Evolutionary conservation across 2,797 vertebrate genomes (phyloP), one percentile per base, ranked within the genome.

Genomic region (Amblyraja radiata): DNA sequence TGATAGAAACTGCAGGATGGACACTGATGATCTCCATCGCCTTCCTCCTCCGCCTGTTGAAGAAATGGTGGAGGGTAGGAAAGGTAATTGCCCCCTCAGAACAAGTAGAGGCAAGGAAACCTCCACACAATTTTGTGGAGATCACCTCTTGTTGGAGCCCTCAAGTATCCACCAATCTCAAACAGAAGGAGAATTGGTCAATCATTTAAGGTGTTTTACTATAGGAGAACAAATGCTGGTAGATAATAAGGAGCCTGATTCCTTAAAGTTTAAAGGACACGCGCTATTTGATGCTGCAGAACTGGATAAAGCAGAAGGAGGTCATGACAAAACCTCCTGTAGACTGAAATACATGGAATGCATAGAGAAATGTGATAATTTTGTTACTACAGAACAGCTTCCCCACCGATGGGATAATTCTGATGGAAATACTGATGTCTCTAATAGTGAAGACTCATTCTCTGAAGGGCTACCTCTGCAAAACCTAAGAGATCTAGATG

Each of bases 281-380:
- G 94, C 94, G 2, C 71, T 65, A 21, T 96, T 96, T 94, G 95
- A 80, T 93, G 95, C 95, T 6, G 95, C 96, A 23, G 95, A 94
- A 0, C 94, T 96, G 76, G 96, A 96, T 93, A 94, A 93, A 74
- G 94, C 96, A 63, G 94, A 93, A 93, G 96, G 95, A 65, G 95
- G 95, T 77, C 94, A 94, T 11, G 88, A 95, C 94, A 96, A 96
- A 83, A 95, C 94, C 7, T 95, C 94, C 36, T 71, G 95, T 93
- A 96, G 95, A 16, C 93, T 96, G 63, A 95, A 95, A 46, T 96
- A 96, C 93, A 97, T 96, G 71, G 94, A 94, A 77, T 96, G 95
- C 81, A 93, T 94, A 81, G 94, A 95, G 90, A 90, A 93, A 76
- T 95, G 95, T 13, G 96, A 95, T 7, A 93, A 96, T 8, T 95